These are phyloP conservation scores for Simalia tracyae DNA, from an alignment of 2,797 vertebrate species.

Conservation along the genomic window DNA sequence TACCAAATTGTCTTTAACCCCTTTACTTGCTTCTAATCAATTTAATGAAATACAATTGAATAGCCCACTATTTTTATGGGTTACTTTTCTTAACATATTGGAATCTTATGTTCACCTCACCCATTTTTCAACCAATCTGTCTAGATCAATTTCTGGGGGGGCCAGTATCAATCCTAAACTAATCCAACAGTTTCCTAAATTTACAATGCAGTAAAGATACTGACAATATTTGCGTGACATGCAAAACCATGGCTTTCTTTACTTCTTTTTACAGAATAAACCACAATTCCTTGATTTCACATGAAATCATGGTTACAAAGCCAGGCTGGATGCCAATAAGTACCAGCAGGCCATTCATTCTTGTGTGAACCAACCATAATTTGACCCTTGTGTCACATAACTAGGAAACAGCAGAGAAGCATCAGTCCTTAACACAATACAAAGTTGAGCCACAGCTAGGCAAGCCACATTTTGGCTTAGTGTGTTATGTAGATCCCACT, in stretches of 20 bases:
- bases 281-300: neutral
- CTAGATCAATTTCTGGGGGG: neutral
- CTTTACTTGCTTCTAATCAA: neutral
- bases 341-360: neutral
- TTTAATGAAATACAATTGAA: neutral
- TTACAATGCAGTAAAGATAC: neutral
- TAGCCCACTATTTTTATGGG: neutral
- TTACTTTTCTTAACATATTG: neutral
- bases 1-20: neutral
- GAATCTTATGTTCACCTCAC: neutral
- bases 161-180: neutral
- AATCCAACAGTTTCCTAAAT: neutral
- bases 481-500: neutral
- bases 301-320: neutral
- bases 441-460: neutral
- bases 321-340: neutral
- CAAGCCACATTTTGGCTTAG: neutral
- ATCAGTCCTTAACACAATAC: neutral
- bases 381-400: neutral
- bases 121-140: neutral
- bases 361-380: neutral
- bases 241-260: neutral
- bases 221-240: neutral
- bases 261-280: neutral
- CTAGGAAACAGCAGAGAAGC: neutral